Evolutionary conservation across 2,888 invertebrate genomes (phyloP), one percentile per base, ranked within the genome.

Genomic region (Anaspis maculata): DNA sequence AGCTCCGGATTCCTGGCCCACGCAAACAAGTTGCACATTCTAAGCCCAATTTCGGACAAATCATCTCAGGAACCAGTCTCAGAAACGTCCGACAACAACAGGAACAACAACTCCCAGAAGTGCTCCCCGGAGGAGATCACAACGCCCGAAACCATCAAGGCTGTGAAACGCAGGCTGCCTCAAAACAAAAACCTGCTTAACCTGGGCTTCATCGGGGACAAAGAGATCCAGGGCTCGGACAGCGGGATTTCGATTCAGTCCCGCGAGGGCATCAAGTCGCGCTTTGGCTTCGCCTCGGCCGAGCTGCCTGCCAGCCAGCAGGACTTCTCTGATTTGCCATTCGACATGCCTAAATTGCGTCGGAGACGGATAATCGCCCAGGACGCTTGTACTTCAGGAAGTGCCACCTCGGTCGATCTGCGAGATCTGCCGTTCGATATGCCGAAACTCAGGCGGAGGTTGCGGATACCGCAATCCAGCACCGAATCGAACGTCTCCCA

Each of bases 31-130:
- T 68, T 88, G 48, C 87, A 89, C 64, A 86, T 89, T 58, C 71
- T 89, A 27, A 89, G 88, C 52, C 89, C 89, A 12, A 89, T 89
- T 54, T 88, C 88, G 36, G 89, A 89, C 64, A 89, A 88, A 65
- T 88, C 88, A 13, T 87, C 87, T 1, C 87, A 86, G 63, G 89
- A 89, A 56, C 86, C 84, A 10, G 82, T 77, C 12, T 84, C 85
- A 4, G 87, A 88, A 62, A 80, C 83, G 12, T 84, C 83, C 7
- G 86, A 86, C 54, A 83, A 85, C 56, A 84, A 83, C 51, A 77
- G 79, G 47, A 80, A 82, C 58, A 83, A 83, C 55, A 82, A 82
- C 54, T 83, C 83, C 1, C 82, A 82, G 57, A 82, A 83, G 56
- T 79, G 77, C 29, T 81, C 84, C 12, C 85, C 84, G 0, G 83